Evolutionary conservation across 2,797 vertebrate species (phyloP), one percentile per base, ranked within the genome.

Genomic region (Mionectes olivaceus): DNA sequence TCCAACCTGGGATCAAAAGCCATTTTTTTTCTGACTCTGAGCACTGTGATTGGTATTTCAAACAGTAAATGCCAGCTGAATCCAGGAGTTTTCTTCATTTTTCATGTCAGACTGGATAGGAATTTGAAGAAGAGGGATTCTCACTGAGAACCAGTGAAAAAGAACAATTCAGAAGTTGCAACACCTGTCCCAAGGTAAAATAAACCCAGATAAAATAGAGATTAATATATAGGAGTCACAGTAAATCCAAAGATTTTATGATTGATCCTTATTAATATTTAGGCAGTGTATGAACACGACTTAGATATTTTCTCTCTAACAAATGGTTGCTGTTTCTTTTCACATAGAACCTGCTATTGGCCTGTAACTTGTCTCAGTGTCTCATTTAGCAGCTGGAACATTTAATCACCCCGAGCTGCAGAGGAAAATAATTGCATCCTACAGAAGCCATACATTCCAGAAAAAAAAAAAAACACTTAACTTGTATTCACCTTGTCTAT

Each of bases 391-490:
- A 94, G 93, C 81, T 88, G 82, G 53, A 87, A 46, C 85, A 83
- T 93, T 92, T 96, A 96, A 81, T 68, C 65, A 43, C 64, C 68
- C 49, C 39, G 17, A 90, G 76, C 88, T 90, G 84, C 94, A 90
- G 75, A 78, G 84, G 44, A 65, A 69, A 93, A 82, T 75, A 90
- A 59, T 43, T 92, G 79, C 78, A 88, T 94, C 71, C 88, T 90
- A 65, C 78, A 92, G 69, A 94, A 95, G 35, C 56, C 32, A 4
- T 74, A 41, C 71, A 68, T 89, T 94, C 61, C 79, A 92, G 75
- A 68, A 70, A 80, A 94, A 80, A 94, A 94, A 74, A 10, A 60
- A 32, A 73, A 46, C 44, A 37, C 30, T 70, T 93, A 37, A 37
- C 37, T 81, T 74, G 52, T 75, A 83, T 30, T 61, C 70, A 61